Base-by-base conservation (phyloP, 2,888 invertebrate species). In the Erebia palarica region DNA sequence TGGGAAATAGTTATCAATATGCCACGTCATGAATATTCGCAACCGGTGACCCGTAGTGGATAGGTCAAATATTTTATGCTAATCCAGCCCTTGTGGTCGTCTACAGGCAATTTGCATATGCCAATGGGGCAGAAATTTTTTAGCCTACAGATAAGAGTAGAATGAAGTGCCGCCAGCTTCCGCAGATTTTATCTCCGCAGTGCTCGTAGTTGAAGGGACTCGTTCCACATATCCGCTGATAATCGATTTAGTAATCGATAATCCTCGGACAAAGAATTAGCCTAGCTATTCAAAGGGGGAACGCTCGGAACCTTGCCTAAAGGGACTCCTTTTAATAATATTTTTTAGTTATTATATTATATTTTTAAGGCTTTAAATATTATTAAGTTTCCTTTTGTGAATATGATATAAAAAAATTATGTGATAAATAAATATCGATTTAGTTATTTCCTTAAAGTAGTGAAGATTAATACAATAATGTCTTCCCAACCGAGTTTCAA, bases 1-100 rank as follows among this genome's bases (percentile, higher is more conserved):
- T 27, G 27, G 27, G 36, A 58, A 27, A 58, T 58, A 58, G 21
- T 18, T 21, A 57, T 13, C n/a, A 57, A 57, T 57, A 16, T 18
- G 64, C 67, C 53, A 73, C 70, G 68, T 77, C 75, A 77, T 77
- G 76, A 76, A 76, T 76, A 76, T 76, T 75, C 75, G 75, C 73
- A 72, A 71, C 71, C 73, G 71, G 59, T 73, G 75, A 75, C 73
- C 74, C 74, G 76, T 68, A 70, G 73, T 70, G 73, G 76, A 79
- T 76, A 77, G 78, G 76, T 78, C 77, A 76, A 78, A 76, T 76
- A 77, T 78, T 79, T 79, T 78, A 80, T 80, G 79, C 71, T 76
- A 78, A 79, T 79, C 68, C 74, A 71, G 75, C 77, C 75, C 78
- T 77, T 75, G 78, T 76, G 72, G 76, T 70, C 75, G 73, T 73